Evolutionary conservation across 2,888 invertebrate species (phyloP), one percentile per base, ranked within the genome.

Genomic region (Oscheius sp.): DNA sequence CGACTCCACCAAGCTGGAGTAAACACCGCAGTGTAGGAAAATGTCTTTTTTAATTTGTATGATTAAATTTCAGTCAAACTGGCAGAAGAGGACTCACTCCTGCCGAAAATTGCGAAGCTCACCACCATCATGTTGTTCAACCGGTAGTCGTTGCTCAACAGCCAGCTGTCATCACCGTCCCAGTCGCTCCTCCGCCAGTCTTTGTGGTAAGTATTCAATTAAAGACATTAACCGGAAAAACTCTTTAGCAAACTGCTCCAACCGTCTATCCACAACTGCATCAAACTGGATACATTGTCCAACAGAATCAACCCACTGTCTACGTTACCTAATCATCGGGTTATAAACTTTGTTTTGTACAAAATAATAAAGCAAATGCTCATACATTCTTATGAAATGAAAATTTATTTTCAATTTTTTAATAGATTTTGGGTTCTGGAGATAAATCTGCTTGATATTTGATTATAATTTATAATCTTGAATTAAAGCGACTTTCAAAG

Each of bases 1-100:
- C 39, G 61, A 6, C 45, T 61, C 2, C 45, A 61, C 31, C 61
- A 61, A n/a, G 61, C 61, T 42, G 61, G 61, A 61, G 61, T 61
- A 6, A 29, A 27, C 42, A 23, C 45, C 4, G 61, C 61, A 1
- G 61, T 61, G 61, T 61, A 45, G 4, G 45, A 3, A 15, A 10
- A 55, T n/a, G 17, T 1, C 33, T 55, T 55, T 8, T 25, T 12
- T 27, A 27, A 27, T 2, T n/a, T n/a, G n/a, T n/a, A n/a, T n/a
- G 17, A 17, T n/a, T 1, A 25, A 17, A 15, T 25, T 55, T 55
- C 12, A 55, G 55, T n/a, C 33, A 34, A 20, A n/a, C n/a, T 20
- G 55, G 55, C 12, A 42, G 61, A n/a, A n/a, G 23, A n/a, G 29
- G 31, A 1, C 45, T 55, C 12, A n/a, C 27, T 45, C 25, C 42